phyloP scores from a whole-genome alignment of 2,113 vertebrate species.

The Mastomys coucha region DNA sequence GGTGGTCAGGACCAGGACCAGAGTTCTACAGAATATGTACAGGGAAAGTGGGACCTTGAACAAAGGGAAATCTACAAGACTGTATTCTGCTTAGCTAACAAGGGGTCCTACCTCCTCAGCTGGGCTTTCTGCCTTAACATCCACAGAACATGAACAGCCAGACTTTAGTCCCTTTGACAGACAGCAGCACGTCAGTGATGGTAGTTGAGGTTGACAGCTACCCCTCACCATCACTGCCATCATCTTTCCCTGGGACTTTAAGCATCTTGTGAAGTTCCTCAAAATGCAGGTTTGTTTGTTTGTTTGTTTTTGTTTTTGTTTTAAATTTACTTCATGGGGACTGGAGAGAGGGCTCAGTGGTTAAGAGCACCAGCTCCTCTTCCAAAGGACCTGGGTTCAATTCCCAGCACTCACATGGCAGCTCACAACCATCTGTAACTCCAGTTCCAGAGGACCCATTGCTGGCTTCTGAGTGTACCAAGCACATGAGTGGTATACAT shows the following conservation, averaged over 20 bases:
- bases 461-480: background rate
- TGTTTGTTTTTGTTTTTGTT: background rate
- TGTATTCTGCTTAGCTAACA: background rate
- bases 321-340: background rate
- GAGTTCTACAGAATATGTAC: background rate
- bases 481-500: background rate
- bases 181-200: background rate
- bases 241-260: background rate
- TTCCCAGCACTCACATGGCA: background rate
- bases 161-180: background rate
- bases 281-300: background rate
- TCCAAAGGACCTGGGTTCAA: background rate
- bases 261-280: background rate
- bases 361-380: background rate
- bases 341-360: background rate
- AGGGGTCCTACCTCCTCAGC: background rate
- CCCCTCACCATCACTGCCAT: background rate
- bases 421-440: background rate
- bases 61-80: rapidly evolving
- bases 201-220: background rate
- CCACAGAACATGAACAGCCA: background rate
- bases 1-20: background rate
- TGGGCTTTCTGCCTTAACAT: background rate
- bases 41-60: background rate
- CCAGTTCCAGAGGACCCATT: background rate